Base-by-base conservation (phyloP, 2,797 vertebrate species). In the Huso huso region DNA sequence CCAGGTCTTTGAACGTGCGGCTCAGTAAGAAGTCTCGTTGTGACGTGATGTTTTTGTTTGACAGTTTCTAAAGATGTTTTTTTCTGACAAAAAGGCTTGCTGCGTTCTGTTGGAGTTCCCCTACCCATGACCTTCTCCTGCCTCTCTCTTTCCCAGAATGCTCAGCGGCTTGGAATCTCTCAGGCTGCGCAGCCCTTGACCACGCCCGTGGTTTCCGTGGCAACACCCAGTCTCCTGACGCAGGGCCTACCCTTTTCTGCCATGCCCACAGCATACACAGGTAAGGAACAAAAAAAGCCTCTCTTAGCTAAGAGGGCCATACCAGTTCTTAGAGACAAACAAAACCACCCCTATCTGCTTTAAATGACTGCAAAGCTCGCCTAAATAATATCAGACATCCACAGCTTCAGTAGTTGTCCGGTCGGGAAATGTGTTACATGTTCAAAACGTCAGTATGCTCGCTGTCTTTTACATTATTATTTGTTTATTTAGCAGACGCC, bases 131-230 rank as follows among this genome's bases (percentile, higher is more conserved):
- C 6, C 67, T 8, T 61, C 18, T 9, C 51, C 49, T 69, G 10
- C 66, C 0, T 76, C 3, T 75, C 48, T 10, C 0, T 74, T 74
- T 86, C 87, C 87, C 93, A 96, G 89, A 96, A 92, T 77, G 87
- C 93, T 51, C 96, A 97, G 84, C 84, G 94, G 82, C 85, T 98
- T 71, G 90, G 91, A 3, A 87, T 82, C 78, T 96, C 96, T 69
- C 95, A 96, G 81, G 90, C 93, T 11, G 86, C 90, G 58, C 95
- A 98, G 83, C 79, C 94, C 0, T 88, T 99, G 70, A 95, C 93
- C 80, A 99, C 96, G 0, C 96, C 95, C 0, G 95, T 97, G 66
- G 95, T 99, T 74, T 98, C 96, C 0, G 94, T 98, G 90, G 93
- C 96, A 23, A 96, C 95, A 0, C 96, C 96, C 1, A 97, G 95